Conservation (phyloP, 2,113 vertebrate genomes). For the Cheilinus undulatus region DNA sequence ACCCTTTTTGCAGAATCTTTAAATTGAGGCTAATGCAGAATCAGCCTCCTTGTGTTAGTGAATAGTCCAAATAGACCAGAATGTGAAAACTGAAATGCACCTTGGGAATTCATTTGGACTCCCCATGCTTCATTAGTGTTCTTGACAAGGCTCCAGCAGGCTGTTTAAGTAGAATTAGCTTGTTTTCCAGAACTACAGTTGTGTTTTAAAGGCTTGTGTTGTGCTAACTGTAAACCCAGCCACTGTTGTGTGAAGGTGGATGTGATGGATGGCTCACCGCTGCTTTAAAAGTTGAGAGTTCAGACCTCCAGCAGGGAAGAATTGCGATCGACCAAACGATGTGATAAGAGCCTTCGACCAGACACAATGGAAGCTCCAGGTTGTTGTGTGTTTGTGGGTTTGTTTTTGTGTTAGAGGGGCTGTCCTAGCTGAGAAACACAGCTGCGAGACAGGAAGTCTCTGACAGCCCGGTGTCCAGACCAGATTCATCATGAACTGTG, state of each 20-base stretch:
- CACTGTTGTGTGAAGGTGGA: constrained; percentile 9
- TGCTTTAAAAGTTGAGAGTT: constrained; percentile 16
- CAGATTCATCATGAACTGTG: constrained; percentile 55
- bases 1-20: too few species aligned
- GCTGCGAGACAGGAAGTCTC: constrained; percentile 32
- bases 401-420: constrained; percentile 8
- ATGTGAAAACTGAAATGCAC: background rate
- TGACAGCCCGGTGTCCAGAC: constrained; percentile 55
- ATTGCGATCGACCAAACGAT: constrained; percentile 34
- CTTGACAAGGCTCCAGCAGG: background rate
- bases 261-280: constrained; percentile 1
- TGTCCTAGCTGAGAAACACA: constrained; percentile 23
- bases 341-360: constrained; percentile 39
- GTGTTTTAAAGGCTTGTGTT: background rate
- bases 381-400: constrained; percentile 12
- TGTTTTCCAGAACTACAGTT: too few species aligned
- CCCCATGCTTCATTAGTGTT: background rate
- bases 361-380: constrained; percentile 8
- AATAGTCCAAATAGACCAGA: background rate
- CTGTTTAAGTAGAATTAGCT: background rate
- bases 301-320: constrained; percentile 13
- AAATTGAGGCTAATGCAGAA: too few species aligned
- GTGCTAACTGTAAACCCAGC: background rate
- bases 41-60: too few species aligned
- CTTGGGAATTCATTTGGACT: background rate